Evolutionary conservation across 2,113 vertebrate genomes (phyloP).

Genomic region (Dicrurus megarhynchus): DNA sequence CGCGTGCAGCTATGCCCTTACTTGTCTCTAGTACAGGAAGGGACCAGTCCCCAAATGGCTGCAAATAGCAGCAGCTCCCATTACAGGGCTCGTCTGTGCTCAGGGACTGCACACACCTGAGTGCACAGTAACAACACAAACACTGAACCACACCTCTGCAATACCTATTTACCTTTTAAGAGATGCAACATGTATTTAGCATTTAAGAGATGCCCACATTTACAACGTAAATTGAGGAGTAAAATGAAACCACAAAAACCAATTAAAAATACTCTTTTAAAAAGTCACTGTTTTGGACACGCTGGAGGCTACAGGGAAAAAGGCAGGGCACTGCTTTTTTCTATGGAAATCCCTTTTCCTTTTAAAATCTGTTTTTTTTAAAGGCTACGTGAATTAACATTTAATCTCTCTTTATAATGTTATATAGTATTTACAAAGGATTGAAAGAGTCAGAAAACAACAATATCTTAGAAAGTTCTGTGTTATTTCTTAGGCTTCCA

Average conservation of each 20-base stretch:
- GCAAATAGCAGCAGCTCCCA: neutral
- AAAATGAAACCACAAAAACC: neutral
- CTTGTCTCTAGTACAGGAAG: neutral
- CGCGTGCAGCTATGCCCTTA: neutral
- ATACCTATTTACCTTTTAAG: neutral
- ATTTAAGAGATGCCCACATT: neutral
- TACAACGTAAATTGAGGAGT: neutral
- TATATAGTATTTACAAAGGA: neutral
- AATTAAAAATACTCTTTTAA: neutral
- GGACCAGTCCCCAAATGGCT: neutral
- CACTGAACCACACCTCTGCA: neutral
- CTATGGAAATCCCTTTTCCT: neutral
- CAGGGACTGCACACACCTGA: neutral
- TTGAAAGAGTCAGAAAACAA: neutral
- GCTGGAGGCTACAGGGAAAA: neutral
- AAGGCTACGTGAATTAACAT: neutral
- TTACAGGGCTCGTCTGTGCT: neutral
- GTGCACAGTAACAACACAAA: neutral
- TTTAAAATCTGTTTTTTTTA: conserved; percentile 24
- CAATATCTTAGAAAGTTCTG: neutral
- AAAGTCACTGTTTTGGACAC: neutral
- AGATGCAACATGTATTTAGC: neutral
- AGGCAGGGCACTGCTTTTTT: neutral
- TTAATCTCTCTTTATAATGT: neutral
- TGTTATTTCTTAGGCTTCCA: neutral